A percentile compares a stretch with the other conserved stretches of the same genome.
Conservation (phyloP, 1,140 invertebrate species). For the Sitobion miscanthi region DNA sequence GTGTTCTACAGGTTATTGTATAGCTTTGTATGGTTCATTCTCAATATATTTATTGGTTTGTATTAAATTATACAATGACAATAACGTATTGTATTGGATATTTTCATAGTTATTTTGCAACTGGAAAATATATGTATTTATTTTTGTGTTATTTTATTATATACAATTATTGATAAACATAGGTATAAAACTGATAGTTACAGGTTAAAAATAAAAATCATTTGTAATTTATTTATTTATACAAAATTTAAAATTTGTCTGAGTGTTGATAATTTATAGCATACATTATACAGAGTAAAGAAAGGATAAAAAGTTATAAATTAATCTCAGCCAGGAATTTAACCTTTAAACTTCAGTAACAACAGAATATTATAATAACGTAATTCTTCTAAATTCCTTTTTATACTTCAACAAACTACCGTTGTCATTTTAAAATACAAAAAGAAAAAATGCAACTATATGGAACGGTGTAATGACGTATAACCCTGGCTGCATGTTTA, state of each 20-base stretch:
- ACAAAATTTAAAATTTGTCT: neutral
- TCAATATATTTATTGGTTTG: neutral
- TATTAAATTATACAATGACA: neutral
- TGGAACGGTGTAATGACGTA: constrained; percentile 27
- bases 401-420: neutral
- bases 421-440: constrained; percentile 17
- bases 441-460: neutral
- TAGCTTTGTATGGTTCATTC: neutral
- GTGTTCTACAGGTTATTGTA: no score
- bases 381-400: neutral
- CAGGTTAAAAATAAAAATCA: neutral
- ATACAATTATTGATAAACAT: neutral
- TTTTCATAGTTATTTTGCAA: neutral
- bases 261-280: neutral
- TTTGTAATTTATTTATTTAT: neutral
- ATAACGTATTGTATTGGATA: neutral
- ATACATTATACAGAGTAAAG: neutral
- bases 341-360: constrained; percentile 10
- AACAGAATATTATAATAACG: constrained; percentile 21
- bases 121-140: neutral
- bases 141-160: neutral
- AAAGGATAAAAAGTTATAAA: constrained; percentile 8
- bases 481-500: neutral
- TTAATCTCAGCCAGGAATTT: constrained; percentile 1
- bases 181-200: neutral